Evolutionary conservation across 2,797 vertebrate genomes (phyloP).

Genomic region (Parauchenoglanis ngamensis): DNA sequence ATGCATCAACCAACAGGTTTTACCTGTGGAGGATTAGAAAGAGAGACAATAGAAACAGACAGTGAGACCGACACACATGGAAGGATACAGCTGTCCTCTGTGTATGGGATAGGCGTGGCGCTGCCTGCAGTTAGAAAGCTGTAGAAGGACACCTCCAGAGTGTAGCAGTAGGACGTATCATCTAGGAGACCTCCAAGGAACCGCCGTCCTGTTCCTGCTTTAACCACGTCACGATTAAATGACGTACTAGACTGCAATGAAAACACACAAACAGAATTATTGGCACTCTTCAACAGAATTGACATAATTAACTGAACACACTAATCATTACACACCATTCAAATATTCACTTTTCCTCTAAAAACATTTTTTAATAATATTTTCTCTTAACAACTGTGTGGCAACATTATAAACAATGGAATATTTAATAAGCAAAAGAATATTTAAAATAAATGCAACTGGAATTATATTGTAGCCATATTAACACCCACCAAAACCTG

Average conservation of each 20-base stretch:
- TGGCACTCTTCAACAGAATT: neutral
- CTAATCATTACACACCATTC: neutral
- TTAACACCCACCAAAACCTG: conserved; percentile 2
- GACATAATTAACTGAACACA: neutral
- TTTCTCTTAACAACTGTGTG: neutral
- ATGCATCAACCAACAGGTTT: conserved; percentile 27
- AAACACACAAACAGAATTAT: conserved; percentile 32
- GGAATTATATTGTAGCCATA: neutral
- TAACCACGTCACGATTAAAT: conserved; percentile 93
- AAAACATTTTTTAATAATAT: neutral
- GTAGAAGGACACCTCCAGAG: conserved; percentile 97
- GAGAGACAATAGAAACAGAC: conserved; percentile 11
- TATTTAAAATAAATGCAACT: neutral
- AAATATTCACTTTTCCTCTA: neutral
- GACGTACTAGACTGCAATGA: conserved; percentile 87
- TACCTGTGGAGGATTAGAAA: neutral
- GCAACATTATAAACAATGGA: neutral
- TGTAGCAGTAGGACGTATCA: conserved; percentile 95
- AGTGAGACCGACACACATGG: conserved; percentile 19
- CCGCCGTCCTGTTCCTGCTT: conserved; percentile 92
- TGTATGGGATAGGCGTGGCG: conserved; percentile 86
- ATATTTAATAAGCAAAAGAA: neutral
- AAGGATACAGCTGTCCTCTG: conserved; percentile 98
- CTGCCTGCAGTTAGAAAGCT: conserved; percentile 85
- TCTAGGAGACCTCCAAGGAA: conserved; percentile 93